Base-by-base conservation (phyloP, 2,113 vertebrate species). In the Pseudorectes ferrugineus region DNA sequence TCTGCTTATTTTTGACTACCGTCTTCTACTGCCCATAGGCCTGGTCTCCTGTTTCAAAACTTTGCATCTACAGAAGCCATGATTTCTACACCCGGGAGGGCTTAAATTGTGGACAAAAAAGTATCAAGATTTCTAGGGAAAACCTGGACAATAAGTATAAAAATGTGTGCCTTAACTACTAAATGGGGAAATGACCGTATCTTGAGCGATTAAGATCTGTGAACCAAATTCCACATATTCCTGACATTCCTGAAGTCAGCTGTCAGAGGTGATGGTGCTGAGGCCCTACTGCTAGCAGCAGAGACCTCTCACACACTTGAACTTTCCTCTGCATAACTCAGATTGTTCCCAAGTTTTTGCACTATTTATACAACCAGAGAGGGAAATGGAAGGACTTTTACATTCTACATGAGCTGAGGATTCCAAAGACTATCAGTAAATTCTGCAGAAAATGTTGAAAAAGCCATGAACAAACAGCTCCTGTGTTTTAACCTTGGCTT, bases 281-380 rank as follows among this genome's bases (percentile, higher is more conserved):
- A 84, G 70, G 29, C n/a, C 28, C 28, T 52, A 2, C 8, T 36
- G 22, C 54, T 67, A 89, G 52, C 73, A 91, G 26, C 25, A 78
- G 71, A 70, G 58, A 82, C 67, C 31, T 95, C 18, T 23, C 40
- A 55, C 20, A 25, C 17, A 22, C 68, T 91, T 93, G 76, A 92
- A 95, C 87, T 89, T 92, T 91, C 33, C 75, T 68, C 80, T 72
- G 66, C 20, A 65, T 81, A 59, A 73, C 31, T 88, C 51, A 76
- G 22, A 51, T 38, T 58, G 20, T 79, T 93, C 46, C 85, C 54
- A 65, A 85, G 62, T 70, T 66, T 72, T 81, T 90, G 71, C 26
- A 38, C 58, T 88, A 72, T 79, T 92, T 82, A 65, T 88, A 73
- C 12, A 52, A 7, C 35, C 5, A 6, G 49, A 81, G n/a, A 63